These are phyloP conservation scores for Takifugu rubripes DNA, from an alignment of 2,797 vertebrate genomes.

Conservation along the genomic window DNA sequence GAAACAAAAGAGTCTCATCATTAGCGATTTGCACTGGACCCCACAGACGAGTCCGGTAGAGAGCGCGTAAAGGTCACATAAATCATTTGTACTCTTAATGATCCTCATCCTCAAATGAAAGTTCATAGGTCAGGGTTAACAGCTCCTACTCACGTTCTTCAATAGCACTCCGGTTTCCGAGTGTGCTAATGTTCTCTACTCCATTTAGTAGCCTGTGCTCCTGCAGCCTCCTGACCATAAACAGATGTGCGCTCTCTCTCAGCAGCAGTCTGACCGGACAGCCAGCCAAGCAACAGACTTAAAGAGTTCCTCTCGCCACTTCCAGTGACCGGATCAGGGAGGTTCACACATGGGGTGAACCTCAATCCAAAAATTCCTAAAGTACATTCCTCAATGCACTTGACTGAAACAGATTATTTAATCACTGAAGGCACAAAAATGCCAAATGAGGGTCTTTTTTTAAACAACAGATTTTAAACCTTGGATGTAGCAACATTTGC, in stretches of 20 bases:
- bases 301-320: constrained; percentile 33
- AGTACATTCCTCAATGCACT: constrained; percentile 46
- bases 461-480: constrained; percentile 39
- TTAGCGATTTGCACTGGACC: neutral
- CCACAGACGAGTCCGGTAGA: neutral
- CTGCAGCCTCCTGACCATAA: constrained; percentile 13
- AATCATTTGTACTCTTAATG: constrained; percentile 14
- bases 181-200: neutral
- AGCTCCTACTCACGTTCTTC: constrained; percentile 13
- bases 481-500: constrained; percentile 24
- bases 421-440: constrained; percentile 42
- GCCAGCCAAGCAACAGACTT: constrained; percentile 33
- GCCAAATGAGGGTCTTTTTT: constrained; percentile 47
- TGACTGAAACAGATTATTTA: constrained; percentile 56
- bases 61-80: constrained; percentile 2
- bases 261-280: constrained; percentile 21
- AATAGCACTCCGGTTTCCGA: constrained; percentile 4
- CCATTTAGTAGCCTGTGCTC: neutral
- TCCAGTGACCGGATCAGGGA: constrained; percentile 49
- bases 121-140: constrained; percentile 35
- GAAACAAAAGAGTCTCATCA: constrained; percentile 14
- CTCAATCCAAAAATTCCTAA: constrained; percentile 65
- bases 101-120: constrained; percentile 12
- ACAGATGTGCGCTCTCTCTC: constrained; percentile 42
- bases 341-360: constrained; percentile 58